phyloP scores from a whole-genome alignment of 2,113 vertebrate genomes.

The Archilochus colubris region DNA sequence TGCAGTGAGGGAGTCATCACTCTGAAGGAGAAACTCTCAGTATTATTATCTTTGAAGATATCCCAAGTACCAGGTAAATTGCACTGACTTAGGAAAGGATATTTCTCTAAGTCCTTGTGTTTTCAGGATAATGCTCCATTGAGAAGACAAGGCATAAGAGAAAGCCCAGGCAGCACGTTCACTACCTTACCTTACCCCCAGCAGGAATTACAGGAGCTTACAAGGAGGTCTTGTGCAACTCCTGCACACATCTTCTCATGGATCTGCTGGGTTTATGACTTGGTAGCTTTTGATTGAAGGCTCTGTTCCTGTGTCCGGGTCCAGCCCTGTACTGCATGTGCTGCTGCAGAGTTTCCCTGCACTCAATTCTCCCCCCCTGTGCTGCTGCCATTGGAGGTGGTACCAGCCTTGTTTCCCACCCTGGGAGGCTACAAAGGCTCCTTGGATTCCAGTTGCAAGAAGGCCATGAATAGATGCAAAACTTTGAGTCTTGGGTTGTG shows the following conservation, averaged over 20 bases:
- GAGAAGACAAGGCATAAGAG: too few relatives aligned
- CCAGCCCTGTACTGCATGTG: background rate
- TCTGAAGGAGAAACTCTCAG: background rate
- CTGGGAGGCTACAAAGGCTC: background rate
- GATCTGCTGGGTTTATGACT: background rate
- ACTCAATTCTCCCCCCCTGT: background rate
- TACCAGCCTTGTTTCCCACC: too few relatives aligned
- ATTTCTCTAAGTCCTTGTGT: too few relatives aligned
- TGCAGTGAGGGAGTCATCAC: background rate
- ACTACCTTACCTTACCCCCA: background rate
- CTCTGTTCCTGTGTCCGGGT: fast-evolving
- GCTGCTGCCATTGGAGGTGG: background rate
- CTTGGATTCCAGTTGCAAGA: background rate
- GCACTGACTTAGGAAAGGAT: background rate
- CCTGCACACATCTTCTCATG: fast-evolving
- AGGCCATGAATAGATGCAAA: background rate
- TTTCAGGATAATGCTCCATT: too few relatives aligned
- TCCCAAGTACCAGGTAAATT: background rate
- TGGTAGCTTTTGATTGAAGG: background rate
- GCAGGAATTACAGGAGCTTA: background rate
- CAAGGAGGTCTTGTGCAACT: fast-evolving
- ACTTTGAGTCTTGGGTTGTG: background rate
- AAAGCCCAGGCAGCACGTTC: fast-evolving
- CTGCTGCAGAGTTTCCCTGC: background rate
- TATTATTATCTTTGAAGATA: background rate